Percentiles rank a stretch among this genome's conserved stretches.
These are phyloP conservation scores for Achroia grisella DNA, from an alignment of 1,140 invertebrate genomes.

Conservation along the genomic window DNA sequence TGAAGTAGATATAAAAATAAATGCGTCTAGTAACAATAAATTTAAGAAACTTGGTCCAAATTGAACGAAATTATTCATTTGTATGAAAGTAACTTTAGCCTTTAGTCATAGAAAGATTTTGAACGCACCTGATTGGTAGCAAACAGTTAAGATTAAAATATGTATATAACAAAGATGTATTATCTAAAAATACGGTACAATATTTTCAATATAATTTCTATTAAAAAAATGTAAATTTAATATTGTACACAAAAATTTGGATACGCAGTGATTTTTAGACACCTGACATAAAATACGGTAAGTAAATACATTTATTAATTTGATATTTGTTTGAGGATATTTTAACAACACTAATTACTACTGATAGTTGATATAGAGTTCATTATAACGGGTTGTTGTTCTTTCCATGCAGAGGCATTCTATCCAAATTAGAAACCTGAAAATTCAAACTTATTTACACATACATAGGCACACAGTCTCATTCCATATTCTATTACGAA, in stretches of 20 bases:
- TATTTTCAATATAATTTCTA: constrained; percentile 23
- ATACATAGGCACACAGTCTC: too few species aligned
- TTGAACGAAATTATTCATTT: constrained; percentile 22
- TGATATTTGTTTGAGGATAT: constrained; percentile 15
- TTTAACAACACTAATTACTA: constrained; percentile 42
- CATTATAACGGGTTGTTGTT: too few species aligned
- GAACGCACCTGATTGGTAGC: constrained; percentile 23
- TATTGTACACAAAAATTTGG: constrained; percentile 14
- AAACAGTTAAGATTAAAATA: constrained; percentile 34
- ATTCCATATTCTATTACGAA: too few species aligned
- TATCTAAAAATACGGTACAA: constrained; percentile 60
- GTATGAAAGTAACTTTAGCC: background rate
- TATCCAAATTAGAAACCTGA: constrained; percentile 34
- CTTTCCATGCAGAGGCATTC: constrained; percentile 3
- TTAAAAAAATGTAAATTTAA: background rate
- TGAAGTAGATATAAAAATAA: constrained; percentile 14
- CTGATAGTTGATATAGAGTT: constrained; percentile 14
- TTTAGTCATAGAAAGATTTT: constrained; percentile 11
- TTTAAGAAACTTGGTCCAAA: constrained; percentile 45
- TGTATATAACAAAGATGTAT: constrained; percentile 61
- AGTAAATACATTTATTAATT: constrained; percentile 10
- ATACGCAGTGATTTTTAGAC: constrained; percentile 2
- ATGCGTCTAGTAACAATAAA: constrained; percentile 3
- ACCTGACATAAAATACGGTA: background rate
- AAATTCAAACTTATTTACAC: constrained; percentile 8